These are phyloP conservation scores for Arrhamphus sclerolepis DNA, from an alignment of 2,797 vertebrate genomes.

Conservation along the genomic window DNA sequence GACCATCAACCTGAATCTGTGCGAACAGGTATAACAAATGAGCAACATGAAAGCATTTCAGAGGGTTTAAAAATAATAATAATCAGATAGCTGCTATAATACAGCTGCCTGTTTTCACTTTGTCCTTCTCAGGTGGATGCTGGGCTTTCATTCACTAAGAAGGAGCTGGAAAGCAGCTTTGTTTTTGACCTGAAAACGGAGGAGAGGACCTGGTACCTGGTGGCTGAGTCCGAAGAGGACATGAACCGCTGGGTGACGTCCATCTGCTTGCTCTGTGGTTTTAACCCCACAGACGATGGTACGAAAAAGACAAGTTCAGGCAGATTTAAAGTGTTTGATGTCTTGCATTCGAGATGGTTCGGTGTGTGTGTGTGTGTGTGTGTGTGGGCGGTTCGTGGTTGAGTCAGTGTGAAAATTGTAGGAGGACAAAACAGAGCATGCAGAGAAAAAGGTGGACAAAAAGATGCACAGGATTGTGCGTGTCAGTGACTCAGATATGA, in stretches of 20 bases:
- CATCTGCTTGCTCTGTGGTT: constrained; percentile 93
- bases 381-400: constrained; percentile 30
- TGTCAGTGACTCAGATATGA: constrained; percentile 11
- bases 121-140: constrained; percentile 85
- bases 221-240: constrained; percentile 91
- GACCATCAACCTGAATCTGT: constrained; percentile 71
- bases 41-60: neutral
- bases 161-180: constrained; percentile 92
- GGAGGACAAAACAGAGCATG: constrained; percentile 38
- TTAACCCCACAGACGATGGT: constrained; percentile 82
- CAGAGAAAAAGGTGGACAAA: constrained; percentile 12
- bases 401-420: constrained; percentile 55
- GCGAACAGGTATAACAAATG: constrained; percentile 62
- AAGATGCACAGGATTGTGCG: neutral
- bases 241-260: constrained; percentile 95
- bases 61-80: too few species aligned
- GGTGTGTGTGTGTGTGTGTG: constrained; percentile 1
- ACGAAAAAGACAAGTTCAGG: neutral
- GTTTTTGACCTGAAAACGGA: constrained; percentile 93
- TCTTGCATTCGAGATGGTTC: constrained; percentile 5
- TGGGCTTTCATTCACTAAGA: constrained; percentile 90
- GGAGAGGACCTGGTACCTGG: constrained; percentile 92
- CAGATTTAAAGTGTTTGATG: neutral
- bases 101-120: too few species aligned
- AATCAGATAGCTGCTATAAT: too few species aligned